A percentile compares a stretch with the other conserved stretches of the same genome.
Conservation (phyloP, 2,113 vertebrate species). For the Larimichthys crocea region DNA sequence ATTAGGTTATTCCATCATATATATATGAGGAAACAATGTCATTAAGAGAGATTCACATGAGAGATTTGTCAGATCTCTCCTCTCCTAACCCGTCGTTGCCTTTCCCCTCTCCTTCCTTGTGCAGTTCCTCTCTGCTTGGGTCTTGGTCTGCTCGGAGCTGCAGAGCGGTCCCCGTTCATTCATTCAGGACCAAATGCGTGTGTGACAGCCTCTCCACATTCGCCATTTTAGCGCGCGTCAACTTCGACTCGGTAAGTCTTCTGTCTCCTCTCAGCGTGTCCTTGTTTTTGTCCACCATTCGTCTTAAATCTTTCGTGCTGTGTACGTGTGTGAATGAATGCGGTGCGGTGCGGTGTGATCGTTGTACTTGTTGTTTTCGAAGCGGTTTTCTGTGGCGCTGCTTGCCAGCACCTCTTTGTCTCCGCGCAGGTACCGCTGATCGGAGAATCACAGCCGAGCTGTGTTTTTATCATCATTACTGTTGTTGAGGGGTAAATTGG, state of each 20-base stretch:
- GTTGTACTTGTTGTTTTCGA: conserved; percentile 50
- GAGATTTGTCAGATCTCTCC: conserved; percentile 65
- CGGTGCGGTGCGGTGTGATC: conserved; percentile 38
- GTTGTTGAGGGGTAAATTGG: not conserved
- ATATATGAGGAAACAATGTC: not conserved
- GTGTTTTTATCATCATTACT: not conserved
- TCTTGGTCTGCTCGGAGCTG: conserved; percentile 97
- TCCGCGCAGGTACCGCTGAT: conserved; percentile 57
- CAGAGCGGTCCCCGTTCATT: conserved; percentile 94
- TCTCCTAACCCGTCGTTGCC: conserved; percentile 61
- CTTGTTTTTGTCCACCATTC: not conserved
- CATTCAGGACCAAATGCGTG: conserved; percentile 95
- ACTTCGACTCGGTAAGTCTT: conserved; percentile 94
- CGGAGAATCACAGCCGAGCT: conserved; percentile 24
- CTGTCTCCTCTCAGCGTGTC: conserved; percentile 12
- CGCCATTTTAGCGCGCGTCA: conserved; percentile 98
- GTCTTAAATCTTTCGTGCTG: conserved; percentile 20
- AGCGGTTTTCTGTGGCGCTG: conserved; percentile 49
- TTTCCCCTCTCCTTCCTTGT: conserved; percentile 72
- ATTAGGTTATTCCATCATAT: not conserved
- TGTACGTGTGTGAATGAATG: conserved; percentile 35
- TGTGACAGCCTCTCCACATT: conserved; percentile 98
- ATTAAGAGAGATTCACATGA: conserved; percentile 47
- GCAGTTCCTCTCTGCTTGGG: conserved; percentile 91
- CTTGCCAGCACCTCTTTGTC: conserved; percentile 68